Conservation (phyloP, 1,140 invertebrate genomes). For the Zophobas morio region DNA sequence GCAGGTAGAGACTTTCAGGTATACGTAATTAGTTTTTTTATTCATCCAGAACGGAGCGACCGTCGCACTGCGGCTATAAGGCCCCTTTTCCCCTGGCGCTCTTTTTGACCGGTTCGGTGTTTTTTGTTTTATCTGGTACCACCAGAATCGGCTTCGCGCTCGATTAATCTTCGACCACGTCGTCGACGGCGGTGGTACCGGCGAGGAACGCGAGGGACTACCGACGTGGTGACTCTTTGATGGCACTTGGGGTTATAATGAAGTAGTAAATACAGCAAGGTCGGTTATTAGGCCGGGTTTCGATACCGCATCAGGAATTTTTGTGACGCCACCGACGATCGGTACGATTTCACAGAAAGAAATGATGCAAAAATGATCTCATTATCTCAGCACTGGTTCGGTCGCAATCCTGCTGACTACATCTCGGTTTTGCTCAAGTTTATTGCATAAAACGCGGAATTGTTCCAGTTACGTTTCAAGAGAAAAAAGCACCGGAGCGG, state of each 20-base stretch:
- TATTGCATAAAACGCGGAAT: constrained; percentile 34
- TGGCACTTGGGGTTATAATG: constrained; percentile 42
- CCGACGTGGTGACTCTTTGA: constrained; percentile 14
- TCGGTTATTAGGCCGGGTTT: constrained; percentile 44
- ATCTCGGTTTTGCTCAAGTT: constrained; percentile 23
- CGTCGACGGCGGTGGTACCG: neutral
- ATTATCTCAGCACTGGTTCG: constrained; percentile 48
- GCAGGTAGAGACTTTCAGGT: constrained; percentile 63
- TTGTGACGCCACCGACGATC: neutral
- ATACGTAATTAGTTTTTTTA: constrained; percentile 65
- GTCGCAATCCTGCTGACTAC: constrained; percentile 46
- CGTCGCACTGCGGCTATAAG: constrained; percentile 45
- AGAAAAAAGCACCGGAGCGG: constrained; percentile 1
- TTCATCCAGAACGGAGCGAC: constrained; percentile 34
- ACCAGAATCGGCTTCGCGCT: constrained; percentile 53
- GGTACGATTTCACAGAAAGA: constrained; percentile 26
- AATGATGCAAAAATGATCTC: constrained; percentile 49
- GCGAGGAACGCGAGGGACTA: neutral
- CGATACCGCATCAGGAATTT: too few species aligned
- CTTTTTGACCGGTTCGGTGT: constrained; percentile 62
- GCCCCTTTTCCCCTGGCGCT: constrained; percentile 52
- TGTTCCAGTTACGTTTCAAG: constrained; percentile 27
- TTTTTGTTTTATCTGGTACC: constrained; percentile 57
- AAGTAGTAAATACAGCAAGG: constrained; percentile 54
- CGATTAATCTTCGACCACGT: constrained; percentile 39